Base-by-base conservation (phyloP, 2,888 invertebrate genomes). In the Mythimna impura region DNA sequence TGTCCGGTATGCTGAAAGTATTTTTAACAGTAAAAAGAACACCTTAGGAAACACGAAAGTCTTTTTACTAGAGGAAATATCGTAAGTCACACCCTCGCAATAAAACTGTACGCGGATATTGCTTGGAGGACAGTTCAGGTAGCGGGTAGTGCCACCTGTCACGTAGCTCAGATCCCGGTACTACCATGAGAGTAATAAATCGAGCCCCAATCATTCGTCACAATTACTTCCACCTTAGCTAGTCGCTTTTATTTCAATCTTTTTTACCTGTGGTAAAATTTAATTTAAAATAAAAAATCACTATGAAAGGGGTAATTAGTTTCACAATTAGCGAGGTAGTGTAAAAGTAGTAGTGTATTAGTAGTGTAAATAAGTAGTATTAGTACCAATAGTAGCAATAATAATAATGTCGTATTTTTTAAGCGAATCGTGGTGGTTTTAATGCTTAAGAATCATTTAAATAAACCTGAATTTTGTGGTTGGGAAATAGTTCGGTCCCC, bases 161-260 rank as follows among this genome's bases (percentile, higher is more conserved):
- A 80, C 70, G 67, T 66, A 77, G 20, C 14, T 7, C 22, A 17
- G 47, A n/a, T 2, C 55, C 52, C 34, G 54, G n/a, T 14, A 40
- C 66, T n/a, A 47, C 66, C 34, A 43, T 14, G 61, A 47, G 22
- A 55, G 70, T 40, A 34, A 65, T 69, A 78, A 67, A 82, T 73
- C 34, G 30, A 50, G 52, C 34, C 66, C 69, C 65, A 62, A 67
- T 82, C 78, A 71, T 80, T 78, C 4, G 67, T 82, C 82, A 62
- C 65, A 68, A 78, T 80, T 73, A 82, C 40, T 67, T 61, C 20
- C 54, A 65, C 61, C 10, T 50, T 57, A 57, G 25, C 22, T 17
- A 22, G 36, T 50, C 17, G 25, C 36, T 30, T 78, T 60, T 55
- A 25, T 25, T 66, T 55, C 43, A 57, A 63, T 73, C 1, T 34